A percentile compares a stretch with the other conserved stretches of the same genome.
These are phyloP conservation scores for Ploceus nigricollis DNA, from an alignment of 2,113 vertebrate genomes.

Conservation along the genomic window DNA sequence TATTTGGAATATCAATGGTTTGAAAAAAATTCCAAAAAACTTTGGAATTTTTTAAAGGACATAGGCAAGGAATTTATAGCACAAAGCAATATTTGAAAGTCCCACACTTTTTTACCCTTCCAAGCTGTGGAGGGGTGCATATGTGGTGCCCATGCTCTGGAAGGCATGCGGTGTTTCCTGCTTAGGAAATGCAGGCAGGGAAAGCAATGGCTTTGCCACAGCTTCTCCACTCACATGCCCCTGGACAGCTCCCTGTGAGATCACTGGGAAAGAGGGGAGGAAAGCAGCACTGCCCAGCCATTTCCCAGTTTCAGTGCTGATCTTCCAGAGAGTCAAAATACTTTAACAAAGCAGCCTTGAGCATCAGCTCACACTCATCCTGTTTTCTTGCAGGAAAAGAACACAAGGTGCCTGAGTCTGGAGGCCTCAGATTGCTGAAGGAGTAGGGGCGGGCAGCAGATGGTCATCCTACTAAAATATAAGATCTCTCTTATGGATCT, in stretches of 20 bases:
- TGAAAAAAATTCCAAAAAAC: too few relatives aligned
- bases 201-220: background rate
- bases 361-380: background rate
- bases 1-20: background rate
- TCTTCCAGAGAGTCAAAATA: background rate
- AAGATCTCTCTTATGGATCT: background rate
- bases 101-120: background rate
- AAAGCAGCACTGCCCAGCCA: background rate
- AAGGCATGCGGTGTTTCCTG: fast-evolving
- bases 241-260: background rate
- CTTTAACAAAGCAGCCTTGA: background rate
- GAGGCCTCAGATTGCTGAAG: background rate
- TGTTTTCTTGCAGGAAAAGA: background rate
- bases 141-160: background rate
- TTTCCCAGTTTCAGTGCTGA: background rate
- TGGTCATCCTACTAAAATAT: background rate
- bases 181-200: background rate
- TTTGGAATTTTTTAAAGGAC: background rate
- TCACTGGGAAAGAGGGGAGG: background rate
- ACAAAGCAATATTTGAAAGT: background rate
- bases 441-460: background rate
- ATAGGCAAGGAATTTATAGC: background rate
- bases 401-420: background rate
- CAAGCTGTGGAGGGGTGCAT: background rate
- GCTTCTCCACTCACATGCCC: background rate